Percentiles rank a stretch among this genome's conserved stretches.
Conservation (phyloP, 2,797 vertebrate genomes). For the Sebastes minor region DNA sequence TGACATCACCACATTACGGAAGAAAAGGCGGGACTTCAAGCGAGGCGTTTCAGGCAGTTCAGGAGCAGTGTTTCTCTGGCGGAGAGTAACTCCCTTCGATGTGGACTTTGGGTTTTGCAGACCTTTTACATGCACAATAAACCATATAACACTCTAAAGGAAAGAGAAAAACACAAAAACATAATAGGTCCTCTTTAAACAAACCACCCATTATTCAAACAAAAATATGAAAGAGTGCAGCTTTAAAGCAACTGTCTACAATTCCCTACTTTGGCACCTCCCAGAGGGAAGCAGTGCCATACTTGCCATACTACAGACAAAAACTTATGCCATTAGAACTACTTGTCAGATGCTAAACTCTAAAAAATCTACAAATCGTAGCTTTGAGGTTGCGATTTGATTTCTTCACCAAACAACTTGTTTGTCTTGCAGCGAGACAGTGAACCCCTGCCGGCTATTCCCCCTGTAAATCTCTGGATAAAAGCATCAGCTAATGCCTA, state of each 20-base stretch:
- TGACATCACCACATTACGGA: too few relatives aligned
- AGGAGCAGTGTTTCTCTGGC: too few relatives aligned
- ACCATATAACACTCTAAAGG: too few relatives aligned
- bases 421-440: not conserved
- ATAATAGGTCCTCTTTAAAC: too few relatives aligned
- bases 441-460: not conserved
- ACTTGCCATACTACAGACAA: not conserved
- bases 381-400: slow-evolving; percentile 4
- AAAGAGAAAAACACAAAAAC: too few relatives aligned
- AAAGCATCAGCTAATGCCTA: slow-evolving; percentile 38
- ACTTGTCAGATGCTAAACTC: not conserved
- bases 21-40: not conserved
- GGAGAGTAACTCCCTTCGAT: too few relatives aligned
- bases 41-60: not conserved
- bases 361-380: not conserved
- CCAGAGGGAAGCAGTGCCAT: not conserved
- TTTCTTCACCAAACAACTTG: not conserved
- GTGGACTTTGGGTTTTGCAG: too few relatives aligned
- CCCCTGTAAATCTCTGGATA: slow-evolving; percentile 18
- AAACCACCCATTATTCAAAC: accelerated
- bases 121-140: too few relatives aligned
- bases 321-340: not conserved
- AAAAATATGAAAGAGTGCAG: not conserved
- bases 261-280: not conserved
- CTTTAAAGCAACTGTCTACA: not conserved